Base-by-base conservation (phyloP, 2,113 vertebrate genomes). In the Semicossyphus pulcher region DNA sequence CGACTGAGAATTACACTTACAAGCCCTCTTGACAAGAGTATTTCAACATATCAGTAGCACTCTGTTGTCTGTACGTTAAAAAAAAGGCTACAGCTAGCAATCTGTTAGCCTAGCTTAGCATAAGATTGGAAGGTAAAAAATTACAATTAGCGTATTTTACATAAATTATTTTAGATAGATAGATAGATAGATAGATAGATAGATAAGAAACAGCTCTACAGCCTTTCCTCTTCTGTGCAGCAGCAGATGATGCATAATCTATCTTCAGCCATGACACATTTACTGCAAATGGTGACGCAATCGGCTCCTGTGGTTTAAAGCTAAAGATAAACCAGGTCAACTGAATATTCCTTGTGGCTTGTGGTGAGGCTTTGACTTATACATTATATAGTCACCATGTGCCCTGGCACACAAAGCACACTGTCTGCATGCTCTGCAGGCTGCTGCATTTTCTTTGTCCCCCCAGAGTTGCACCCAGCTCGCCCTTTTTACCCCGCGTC, bases 291-390 rank as follows among this genome's bases (percentile, higher is more conserved):
- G 78, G 57, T 77, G 87, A 87, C 29, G 82, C 63, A 78, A 48
- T 80, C 59, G 42, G 64, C 66, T 81, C 64, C 26, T 39, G 78
- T 74, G 83, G 78, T 89, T 83, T 68, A 48, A 81, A 86, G 84
- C 71, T 77, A 60, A 83, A 85, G 76, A 80, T 83, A 91, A 90
- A 91, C 88, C 85, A 92, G 88, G 89, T 93, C 93, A 93, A 91
- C 88, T 91, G 90, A 89, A 88, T 53, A 72, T 67, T 84, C 68
- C 79, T 84, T 75, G 76, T 88, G 84, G 88, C 52, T 79, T 87
- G 83, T 88, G 88, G 86, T 54, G 18, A 18, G 51, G 37, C 62
- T 73, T 61, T 74, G 78, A 76, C 85, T 89, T 87, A 86, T 88
- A 61, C 88, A 89, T 90, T 83, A 86, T 87, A 85, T 83, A 87